These are phyloP conservation scores for Syrphus vitripennis DNA, from an alignment of 2,888 invertebrate species.

Conservation along the genomic window DNA sequence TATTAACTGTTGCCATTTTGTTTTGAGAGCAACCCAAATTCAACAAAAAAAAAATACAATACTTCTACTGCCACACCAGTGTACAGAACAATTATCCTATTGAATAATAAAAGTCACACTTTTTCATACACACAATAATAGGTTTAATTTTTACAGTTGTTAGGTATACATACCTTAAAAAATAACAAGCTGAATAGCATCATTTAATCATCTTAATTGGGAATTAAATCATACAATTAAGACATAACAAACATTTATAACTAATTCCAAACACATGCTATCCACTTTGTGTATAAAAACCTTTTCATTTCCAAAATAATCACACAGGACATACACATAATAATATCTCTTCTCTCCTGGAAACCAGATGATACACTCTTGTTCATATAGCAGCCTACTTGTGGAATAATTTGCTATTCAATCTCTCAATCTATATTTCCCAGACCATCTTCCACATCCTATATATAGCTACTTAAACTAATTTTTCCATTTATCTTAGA, in stretches of 20 bases:
- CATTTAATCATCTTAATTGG: not conserved
- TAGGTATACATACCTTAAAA: slow-evolving; percentile 57
- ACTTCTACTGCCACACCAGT: too few species aligned
- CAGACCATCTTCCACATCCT: too few species aligned
- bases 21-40: too few species aligned
- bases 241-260: not conserved
- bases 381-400: not conserved
- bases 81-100: too few species aligned
- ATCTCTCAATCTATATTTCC: slow-evolving; percentile 7
- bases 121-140: too few species aligned
- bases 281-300: not conserved
- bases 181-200: slow-evolving; percentile 17
- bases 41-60: too few species aligned
- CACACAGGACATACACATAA: not conserved
- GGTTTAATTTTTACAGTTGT: too few species aligned
- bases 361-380: not conserved
- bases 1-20: too few species aligned
- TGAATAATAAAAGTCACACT: too few species aligned
- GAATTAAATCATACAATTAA: not conserved
- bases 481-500: slow-evolving; percentile 7
- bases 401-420: not conserved
- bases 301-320: not conserved
- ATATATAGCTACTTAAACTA: not conserved
- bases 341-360: not conserved
- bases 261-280: slow-evolving; percentile 8